A percentile compares a stretch with the other conserved stretches of the same genome.
Evolutionary conservation across 1,140 invertebrate species (phyloP).

Genomic region (Diorhabda sublineata): DNA sequence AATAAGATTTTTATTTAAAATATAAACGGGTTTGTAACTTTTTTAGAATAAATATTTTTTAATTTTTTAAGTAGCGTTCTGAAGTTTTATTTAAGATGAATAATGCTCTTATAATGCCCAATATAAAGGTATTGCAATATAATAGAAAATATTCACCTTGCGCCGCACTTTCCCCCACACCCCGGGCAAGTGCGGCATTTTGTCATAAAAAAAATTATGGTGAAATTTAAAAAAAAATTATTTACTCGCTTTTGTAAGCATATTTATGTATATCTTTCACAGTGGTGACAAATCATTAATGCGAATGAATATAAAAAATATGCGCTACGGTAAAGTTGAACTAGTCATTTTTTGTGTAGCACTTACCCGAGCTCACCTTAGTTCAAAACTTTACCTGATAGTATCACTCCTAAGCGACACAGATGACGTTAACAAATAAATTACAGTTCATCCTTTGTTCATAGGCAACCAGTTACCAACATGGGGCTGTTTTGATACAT

Average conservation of each 20-base stretch:
- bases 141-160: conserved; percentile 11
- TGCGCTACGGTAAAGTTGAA: neutral
- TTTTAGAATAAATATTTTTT: conserved; percentile 16
- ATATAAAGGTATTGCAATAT: conserved; percentile 11
- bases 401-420: too few species aligned
- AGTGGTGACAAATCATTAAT: conserved; percentile 3
- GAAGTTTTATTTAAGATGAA: conserved; percentile 6
- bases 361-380: conserved; percentile 35
- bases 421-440: too few species aligned
- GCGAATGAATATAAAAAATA: conserved; percentile 11
- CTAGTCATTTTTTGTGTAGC: conserved; percentile 7
- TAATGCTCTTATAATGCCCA: conserved; percentile 14
- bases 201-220: conserved; percentile 10
- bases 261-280: conserved; percentile 8
- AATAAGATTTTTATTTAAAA: conserved; percentile 2
- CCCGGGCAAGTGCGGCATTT: conserved; percentile 11
- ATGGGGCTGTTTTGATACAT: too few species aligned
- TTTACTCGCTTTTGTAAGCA: conserved; percentile 1
- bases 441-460: too few species aligned
- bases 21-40: conserved; percentile 3
- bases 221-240: conserved; percentile 14
- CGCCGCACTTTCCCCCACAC: conserved; percentile 14
- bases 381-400: too few species aligned
- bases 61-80: conserved; percentile 10
- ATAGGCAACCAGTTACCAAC: too few species aligned